Evolutionary conservation across 2,888 invertebrate genomes (phyloP).

Genomic region (Cephus spinipes): DNA sequence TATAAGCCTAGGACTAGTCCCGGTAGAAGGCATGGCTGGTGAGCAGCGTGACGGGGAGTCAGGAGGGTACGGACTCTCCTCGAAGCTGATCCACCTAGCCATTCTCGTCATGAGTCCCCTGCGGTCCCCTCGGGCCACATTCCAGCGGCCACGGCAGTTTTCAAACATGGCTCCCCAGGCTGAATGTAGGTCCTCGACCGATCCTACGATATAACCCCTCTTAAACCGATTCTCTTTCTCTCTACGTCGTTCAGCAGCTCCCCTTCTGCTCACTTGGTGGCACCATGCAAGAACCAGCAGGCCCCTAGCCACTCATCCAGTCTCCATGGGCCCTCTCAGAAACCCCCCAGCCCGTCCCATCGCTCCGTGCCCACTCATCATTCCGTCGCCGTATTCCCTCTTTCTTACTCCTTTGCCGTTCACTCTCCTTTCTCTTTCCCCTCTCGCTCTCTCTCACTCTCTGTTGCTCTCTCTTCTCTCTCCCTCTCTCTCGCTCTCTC

Average conservation of each 20-base stretch:
- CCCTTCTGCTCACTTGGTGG: conserved; percentile 24
- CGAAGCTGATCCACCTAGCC: not conserved
- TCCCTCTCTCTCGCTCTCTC: conserved; percentile 27
- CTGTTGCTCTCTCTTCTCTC: conserved; percentile 18
- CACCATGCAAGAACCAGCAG: not conserved
- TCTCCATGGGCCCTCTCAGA: conserved; percentile 17
- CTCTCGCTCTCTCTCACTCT: conserved; percentile 22
- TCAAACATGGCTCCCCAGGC: conserved; percentile 62
- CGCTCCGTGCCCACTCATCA: conserved; percentile 32
- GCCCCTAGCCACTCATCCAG: conserved; percentile 9
- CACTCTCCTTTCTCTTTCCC: not conserved
- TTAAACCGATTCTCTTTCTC: not conserved
- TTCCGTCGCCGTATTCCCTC: conserved; percentile 21
- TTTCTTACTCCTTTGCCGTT: conserved; percentile 12
- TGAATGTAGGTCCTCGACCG: conserved; percentile 67
- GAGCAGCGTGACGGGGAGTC: not conserved
- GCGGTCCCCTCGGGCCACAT: conserved; percentile 57
- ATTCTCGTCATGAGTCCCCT: not conserved
- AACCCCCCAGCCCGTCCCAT: conserved; percentile 30
- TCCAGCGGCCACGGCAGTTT: conserved; percentile 61
- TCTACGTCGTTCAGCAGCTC: conserved; percentile 9
- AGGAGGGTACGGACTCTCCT: conserved; percentile 30
- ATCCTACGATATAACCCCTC: conserved; percentile 39
- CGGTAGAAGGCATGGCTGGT: not conserved
- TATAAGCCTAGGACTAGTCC: not conserved